A percentile compares a stretch with the other conserved stretches of the same genome.
phyloP scores from a whole-genome alignment of 2,797 vertebrate species.

The Acrossocheilus wenchowensis region DNA sequence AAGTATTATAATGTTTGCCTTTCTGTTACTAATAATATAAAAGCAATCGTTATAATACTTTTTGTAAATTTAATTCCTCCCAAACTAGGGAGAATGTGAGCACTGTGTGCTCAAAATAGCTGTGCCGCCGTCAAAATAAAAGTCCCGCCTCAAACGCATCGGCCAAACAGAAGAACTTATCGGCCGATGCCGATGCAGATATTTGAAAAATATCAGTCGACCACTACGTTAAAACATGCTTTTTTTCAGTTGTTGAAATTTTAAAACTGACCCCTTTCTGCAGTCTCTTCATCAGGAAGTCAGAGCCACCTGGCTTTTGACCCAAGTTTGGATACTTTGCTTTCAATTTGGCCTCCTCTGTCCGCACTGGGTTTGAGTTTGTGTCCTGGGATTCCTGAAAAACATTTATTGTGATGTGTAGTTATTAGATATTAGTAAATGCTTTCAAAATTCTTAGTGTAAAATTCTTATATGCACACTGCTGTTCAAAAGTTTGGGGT shows the following conservation, averaged over 20 bases:
- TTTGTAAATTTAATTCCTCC: too few relatives aligned
- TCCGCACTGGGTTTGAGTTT: constrained; percentile 85
- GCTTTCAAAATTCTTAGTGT: background rate
- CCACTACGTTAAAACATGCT: background rate
- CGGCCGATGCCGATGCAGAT: too few relatives aligned
- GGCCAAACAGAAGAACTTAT: too few relatives aligned
- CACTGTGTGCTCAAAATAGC: too few relatives aligned
- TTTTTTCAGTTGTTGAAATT: background rate
- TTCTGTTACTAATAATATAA: too few relatives aligned
- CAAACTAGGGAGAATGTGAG: too few relatives aligned
- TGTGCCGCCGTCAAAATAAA: too few relatives aligned
- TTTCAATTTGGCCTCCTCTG: constrained; percentile 93
- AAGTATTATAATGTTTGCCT: too few relatives aligned
- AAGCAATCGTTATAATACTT: too few relatives aligned
- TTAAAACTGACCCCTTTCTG: constrained; percentile 87
- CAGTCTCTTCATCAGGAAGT: constrained; percentile 97
- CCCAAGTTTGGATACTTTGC: constrained; percentile 91
- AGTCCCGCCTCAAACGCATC: too few relatives aligned
- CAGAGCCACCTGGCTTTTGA: constrained; percentile 92
- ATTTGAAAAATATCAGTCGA: too few relatives aligned
- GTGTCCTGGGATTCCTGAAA: constrained; percentile 90
- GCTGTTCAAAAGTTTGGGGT: background rate
- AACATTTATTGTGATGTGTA: background rate
- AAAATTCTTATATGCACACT: background rate
- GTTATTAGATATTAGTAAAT: background rate